A percentile compares a stretch with the other conserved stretches of the same genome.
Evolutionary conservation across 2,797 vertebrate species (phyloP).

Genomic region (Tarsius wallacei): DNA sequence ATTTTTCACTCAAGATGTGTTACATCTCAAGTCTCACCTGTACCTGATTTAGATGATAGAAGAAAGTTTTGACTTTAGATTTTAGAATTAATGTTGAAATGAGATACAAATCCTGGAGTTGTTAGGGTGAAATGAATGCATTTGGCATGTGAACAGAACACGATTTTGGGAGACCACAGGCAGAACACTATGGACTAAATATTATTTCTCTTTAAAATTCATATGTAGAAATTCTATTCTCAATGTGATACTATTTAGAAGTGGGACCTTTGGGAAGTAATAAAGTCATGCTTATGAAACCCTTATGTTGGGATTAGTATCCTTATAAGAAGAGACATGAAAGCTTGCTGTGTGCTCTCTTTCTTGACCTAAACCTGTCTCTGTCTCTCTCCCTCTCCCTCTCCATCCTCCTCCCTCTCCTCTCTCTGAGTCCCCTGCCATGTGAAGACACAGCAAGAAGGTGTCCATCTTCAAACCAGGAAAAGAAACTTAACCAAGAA

Average conservation of each 20-base stretch:
- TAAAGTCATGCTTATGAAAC: not conserved
- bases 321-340: not conserved
- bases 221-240: not conserved
- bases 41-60: not conserved
- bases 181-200: not conserved
- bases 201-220: not conserved
- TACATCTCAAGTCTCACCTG: not conserved
- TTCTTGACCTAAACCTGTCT: not conserved
- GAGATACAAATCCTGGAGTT: not conserved
- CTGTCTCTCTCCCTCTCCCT: not conserved
- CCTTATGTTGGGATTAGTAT: not conserved
- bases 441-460: not conserved
- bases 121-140: not conserved
- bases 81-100: not conserved
- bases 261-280: not conserved
- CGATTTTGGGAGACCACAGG: not conserved
- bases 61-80: not conserved
- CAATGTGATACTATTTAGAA: not conserved
- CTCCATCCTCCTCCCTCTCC: fast-evolving
- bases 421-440: not conserved
- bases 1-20: not conserved
- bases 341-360: not conserved
- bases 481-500: not conserved
- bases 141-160: too few species aligned
- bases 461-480: not conserved